Evolutionary conservation across 1,140 invertebrate species (phyloP).

Genomic region (Portunus trituberculatus): DNA sequence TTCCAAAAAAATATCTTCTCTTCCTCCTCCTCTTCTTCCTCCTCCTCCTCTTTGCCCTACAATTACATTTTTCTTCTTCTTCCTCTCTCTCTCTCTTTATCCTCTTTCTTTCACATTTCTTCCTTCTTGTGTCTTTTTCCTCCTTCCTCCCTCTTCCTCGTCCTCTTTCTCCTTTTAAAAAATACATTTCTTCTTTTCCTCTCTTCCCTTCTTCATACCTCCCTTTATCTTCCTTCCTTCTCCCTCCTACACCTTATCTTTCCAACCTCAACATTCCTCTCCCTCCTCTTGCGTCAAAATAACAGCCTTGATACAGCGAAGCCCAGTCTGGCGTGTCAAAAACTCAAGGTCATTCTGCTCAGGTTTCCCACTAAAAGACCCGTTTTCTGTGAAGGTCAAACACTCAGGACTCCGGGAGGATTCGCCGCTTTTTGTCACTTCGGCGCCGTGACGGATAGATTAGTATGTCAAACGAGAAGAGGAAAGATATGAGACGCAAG

Average conservation of each 20-base stretch:
- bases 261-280: background rate
- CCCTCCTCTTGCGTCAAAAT: background rate
- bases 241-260: background rate
- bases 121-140: background rate
- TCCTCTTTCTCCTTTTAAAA: background rate
- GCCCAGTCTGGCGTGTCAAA: background rate
- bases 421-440: too few relatives aligned
- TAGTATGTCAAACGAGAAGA: too few relatives aligned
- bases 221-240: background rate
- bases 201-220: background rate
- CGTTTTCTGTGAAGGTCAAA: background rate
- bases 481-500: too few relatives aligned
- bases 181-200: background rate
- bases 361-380: background rate
- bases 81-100: background rate
- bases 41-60: background rate
- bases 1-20: too few relatives aligned
- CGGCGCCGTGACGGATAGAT: too few relatives aligned
- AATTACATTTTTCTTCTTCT: background rate
- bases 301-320: background rate
- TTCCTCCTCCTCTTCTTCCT: background rate
- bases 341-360: background rate
- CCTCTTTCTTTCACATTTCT: background rate
- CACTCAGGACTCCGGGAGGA: too few relatives aligned
- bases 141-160: background rate